Evolutionary conservation across 2,797 vertebrate genomes (phyloP), one percentile per base, ranked within the genome.

Genomic region (Melanotaenia nigrans): DNA sequence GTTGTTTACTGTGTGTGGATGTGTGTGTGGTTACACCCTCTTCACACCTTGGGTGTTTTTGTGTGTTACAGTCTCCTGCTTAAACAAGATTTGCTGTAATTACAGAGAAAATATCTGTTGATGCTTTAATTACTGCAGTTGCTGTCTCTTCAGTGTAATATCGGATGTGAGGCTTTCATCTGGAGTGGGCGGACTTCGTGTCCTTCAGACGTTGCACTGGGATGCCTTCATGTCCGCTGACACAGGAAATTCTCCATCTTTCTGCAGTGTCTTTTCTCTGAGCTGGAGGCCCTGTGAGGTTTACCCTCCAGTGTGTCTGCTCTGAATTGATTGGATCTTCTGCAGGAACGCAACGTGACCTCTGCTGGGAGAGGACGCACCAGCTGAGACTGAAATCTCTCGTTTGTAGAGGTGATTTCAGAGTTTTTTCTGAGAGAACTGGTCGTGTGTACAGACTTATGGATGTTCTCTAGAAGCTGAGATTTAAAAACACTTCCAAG

Each of bases 281-380:
- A 68, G 63, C 49, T 65, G 60, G 20, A 42, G 28, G 65, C 64
- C 71, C 73, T 28, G 38, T 0, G 73, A 64, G 79, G 9, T 51
- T 79, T 25, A 16, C 55, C 49, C 58, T 54, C 53, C 55, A 10
- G 53, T 25, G 61, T 40, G 68, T 64, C 62, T 64, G 72, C 14
- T 49, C 30, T 1, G 22, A 18, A 25, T 9, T 51, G 75, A 70
- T 66, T 59, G 57, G 58, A 28, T 70, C 61, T 11, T 2, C 7
- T 14, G 4, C 61, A 30, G 65, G 62, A 59, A 49, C 55, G 10
- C 25, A 62, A 14, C 11, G 66, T 64, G 77, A 77, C 73, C 77
- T 70, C 58, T 51, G 53, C 30, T 20, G 18, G 42, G 42, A 45
- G 5, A 45, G 16, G 16, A 42, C 40, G 1, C 42, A 45, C 42